Evolutionary conservation across 2,113 vertebrate species (phyloP).

Genomic region (Esox niger): DNA sequence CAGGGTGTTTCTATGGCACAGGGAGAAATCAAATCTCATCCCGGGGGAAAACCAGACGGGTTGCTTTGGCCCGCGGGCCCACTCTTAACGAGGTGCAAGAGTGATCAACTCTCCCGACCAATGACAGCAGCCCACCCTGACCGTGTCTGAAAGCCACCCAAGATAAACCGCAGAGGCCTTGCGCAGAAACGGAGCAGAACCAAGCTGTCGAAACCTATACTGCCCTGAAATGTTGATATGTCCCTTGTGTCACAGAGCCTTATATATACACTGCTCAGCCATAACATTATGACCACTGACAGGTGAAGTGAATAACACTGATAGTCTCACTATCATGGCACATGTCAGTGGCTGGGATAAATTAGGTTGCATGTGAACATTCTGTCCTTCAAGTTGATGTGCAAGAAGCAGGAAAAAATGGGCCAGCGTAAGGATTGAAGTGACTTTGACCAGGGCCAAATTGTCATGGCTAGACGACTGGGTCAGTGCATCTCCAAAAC

Average conservation of each 20-base stretch:
- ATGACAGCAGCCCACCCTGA: conserved; percentile 4
- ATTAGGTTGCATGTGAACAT: no score
- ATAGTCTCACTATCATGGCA: no score
- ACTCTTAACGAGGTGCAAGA: conserved; percentile 55
- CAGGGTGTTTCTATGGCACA: background rate
- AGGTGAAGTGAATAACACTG: no score
- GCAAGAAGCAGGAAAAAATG: no score
- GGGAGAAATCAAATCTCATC: conserved; percentile 49
- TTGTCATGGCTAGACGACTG: no score
- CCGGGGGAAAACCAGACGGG: conserved; percentile 37
- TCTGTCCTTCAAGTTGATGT: no score
- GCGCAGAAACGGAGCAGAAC: conserved; percentile 5
- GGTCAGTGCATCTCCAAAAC: no score
- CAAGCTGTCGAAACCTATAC: conserved; percentile 32
- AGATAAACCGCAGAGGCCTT: conserved; percentile 23
- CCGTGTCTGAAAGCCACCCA: conserved; percentile 15
- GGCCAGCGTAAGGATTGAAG: no score
- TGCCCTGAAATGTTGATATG: conserved; percentile 30
- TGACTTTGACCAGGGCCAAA: no score
- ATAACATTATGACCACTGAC: no score
- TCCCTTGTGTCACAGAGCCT: conserved; percentile 19
- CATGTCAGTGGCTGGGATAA: no score
- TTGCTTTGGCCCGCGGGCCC: conserved; percentile 28
- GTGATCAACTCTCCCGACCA: conserved; percentile 23
- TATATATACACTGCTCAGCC: background rate